These are phyloP conservation scores for Maccullochella peelii DNA, from an alignment of 2,113 vertebrate species.

Conservation along the genomic window DNA sequence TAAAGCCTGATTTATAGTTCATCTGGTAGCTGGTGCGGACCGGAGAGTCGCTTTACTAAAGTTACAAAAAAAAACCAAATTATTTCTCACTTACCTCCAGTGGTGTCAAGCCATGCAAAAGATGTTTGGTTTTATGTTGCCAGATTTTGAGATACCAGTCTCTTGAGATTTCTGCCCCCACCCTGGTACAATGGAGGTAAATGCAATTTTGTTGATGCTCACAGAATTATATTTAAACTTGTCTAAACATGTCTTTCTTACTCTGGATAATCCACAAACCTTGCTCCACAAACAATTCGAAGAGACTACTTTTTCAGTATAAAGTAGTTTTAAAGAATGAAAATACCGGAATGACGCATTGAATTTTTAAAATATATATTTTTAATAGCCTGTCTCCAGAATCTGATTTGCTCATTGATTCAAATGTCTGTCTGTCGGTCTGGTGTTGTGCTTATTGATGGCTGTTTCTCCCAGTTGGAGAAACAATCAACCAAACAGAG, in stretches of 20 bases:
- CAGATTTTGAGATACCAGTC: neutral
- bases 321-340: neutral
- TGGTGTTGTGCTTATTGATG: neutral
- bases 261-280: neutral
- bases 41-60: neutral
- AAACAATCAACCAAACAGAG: neutral
- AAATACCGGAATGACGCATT: neutral
- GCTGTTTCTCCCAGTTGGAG: neutral
- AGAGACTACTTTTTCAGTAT: neutral
- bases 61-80: too few relatives aligned
- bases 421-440: neutral
- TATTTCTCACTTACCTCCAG: neutral
- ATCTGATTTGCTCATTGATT: neutral
- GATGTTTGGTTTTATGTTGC: neutral
- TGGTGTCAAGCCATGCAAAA: neutral
- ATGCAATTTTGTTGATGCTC: neutral
- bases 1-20: constrained; percentile 11
- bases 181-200: neutral
- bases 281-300: neutral
- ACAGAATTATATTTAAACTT: neutral
- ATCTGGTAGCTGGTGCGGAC: constrained; percentile 1
- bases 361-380: neutral
- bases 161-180: neutral
- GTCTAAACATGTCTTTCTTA: too few relatives aligned
- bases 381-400: neutral